A percentile compares a stretch with the other conserved stretches of the same genome.
These are phyloP conservation scores for Martes flavigula DNA, from an alignment of 2,797 vertebrate genomes.

Conservation along the genomic window DNA sequence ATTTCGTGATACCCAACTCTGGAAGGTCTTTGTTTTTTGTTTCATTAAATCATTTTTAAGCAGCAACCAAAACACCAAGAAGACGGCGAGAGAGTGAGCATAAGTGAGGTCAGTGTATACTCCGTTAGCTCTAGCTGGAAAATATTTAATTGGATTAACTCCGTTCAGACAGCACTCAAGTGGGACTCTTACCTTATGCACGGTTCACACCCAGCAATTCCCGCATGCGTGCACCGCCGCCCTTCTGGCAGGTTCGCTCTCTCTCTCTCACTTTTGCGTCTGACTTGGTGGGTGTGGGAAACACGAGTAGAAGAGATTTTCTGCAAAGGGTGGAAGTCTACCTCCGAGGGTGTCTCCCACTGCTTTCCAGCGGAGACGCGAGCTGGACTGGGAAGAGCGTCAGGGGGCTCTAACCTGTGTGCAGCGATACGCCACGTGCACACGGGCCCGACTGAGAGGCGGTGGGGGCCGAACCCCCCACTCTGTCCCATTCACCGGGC, in stretches of 20 bases:
- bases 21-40: not conserved
- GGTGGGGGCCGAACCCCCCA: not conserved
- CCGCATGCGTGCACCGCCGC: accelerated
- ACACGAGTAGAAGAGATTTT: not conserved
- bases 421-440: accelerated
- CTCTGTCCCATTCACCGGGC: too few species aligned
- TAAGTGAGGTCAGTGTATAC: not conserved
- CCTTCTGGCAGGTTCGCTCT: too few species aligned
- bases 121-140: not conserved
- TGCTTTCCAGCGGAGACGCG: not conserved
- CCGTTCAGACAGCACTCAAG: not conserved
- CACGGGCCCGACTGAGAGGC: not conserved
- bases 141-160: not conserved
- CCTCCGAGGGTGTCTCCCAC: accelerated
- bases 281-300: not conserved
- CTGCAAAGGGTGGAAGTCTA: not conserved
- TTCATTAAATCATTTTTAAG: constrained; percentile 17
- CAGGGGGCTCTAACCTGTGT: accelerated
- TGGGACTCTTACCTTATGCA: accelerated
- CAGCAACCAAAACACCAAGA: not conserved
- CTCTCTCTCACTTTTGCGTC: not conserved
- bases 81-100: not conserved
- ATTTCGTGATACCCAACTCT: not conserved
- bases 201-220: not conserved
- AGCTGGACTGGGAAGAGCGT: accelerated